These are phyloP conservation scores for Leucozona laternaria DNA, from an alignment of 2,888 invertebrate genomes.

Conservation along the genomic window DNA sequence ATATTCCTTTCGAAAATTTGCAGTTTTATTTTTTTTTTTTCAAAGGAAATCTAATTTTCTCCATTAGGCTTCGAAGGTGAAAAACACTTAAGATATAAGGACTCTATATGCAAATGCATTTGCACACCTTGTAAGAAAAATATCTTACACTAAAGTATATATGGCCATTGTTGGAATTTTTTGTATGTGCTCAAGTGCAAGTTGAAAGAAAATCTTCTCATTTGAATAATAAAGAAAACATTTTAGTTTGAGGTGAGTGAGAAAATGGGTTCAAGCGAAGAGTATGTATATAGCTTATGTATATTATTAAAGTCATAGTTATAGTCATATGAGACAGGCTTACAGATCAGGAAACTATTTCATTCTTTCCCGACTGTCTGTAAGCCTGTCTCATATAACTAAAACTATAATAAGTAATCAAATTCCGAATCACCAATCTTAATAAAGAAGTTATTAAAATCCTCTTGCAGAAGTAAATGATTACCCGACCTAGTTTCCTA, in stretches of 20 bases:
- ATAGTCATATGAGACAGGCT: too few species aligned
- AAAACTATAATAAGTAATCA: too few species aligned
- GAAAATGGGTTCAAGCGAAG: not conserved
- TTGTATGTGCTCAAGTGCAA: conserved; percentile 3
- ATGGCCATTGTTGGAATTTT: conserved; percentile 6
- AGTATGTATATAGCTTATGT: too few species aligned
- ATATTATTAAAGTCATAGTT: too few species aligned
- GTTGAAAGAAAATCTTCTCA: not conserved
- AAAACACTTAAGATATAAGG: conserved; percentile 9
- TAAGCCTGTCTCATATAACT: too few species aligned
- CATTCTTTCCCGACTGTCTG: too few species aligned
- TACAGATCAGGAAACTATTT: too few species aligned
- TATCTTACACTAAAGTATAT: not conserved
- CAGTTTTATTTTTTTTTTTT: not conserved
- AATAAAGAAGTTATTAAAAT: too few species aligned
- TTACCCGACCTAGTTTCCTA: too few species aligned
- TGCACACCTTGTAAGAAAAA: not conserved
- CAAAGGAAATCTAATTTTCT: not conserved
- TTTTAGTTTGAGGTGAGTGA: not conserved
- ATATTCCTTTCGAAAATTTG: conserved; percentile 2
- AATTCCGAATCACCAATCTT: too few species aligned
- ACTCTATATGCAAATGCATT: not conserved
- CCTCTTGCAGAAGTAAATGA: too few species aligned
- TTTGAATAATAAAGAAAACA: conserved; percentile 12
- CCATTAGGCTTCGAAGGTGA: conserved; percentile 12